A percentile compares a stretch with the other conserved stretches of the same genome.
Conservation (phyloP, 2,797 vertebrate genomes). For the Poeciliopsis infans region DNA sequence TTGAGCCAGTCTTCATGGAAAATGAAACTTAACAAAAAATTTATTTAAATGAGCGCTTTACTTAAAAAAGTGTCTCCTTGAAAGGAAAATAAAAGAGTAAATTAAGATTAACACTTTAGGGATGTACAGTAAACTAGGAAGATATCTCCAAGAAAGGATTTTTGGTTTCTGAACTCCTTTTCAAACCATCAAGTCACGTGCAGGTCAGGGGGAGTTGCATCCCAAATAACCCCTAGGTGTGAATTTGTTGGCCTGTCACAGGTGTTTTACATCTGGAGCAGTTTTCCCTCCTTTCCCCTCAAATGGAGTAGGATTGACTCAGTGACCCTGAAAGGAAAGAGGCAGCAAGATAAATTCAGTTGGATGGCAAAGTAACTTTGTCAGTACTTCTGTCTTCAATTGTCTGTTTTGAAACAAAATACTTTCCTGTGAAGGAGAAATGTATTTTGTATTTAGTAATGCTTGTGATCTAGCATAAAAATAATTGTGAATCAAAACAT, state of each 20-base stretch:
- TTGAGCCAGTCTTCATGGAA: background rate
- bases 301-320: constrained; percentile 22
- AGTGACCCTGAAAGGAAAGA: constrained; percentile 18
- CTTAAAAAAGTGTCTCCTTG: background rate
- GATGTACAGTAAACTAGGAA: background rate
- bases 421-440: background rate
- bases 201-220: constrained; percentile 8
- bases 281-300: background rate
- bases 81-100: background rate
- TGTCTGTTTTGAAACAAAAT: background rate
- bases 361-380: background rate
- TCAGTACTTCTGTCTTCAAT: background rate
- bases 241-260: constrained; percentile 19
- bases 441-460: background rate
- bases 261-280: constrained; percentile 7
- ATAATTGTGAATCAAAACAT: background rate
- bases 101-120: background rate
- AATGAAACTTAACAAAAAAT: background rate
- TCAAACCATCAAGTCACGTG: background rate
- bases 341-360: constrained; percentile 2
- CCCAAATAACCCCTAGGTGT: background rate
- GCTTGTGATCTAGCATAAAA: background rate
- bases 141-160: background rate
- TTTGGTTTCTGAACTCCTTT: background rate
- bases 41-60: background rate